These are phyloP conservation scores for Taenaris catops DNA, from an alignment of 2,888 invertebrate genomes.

Conservation along the genomic window DNA sequence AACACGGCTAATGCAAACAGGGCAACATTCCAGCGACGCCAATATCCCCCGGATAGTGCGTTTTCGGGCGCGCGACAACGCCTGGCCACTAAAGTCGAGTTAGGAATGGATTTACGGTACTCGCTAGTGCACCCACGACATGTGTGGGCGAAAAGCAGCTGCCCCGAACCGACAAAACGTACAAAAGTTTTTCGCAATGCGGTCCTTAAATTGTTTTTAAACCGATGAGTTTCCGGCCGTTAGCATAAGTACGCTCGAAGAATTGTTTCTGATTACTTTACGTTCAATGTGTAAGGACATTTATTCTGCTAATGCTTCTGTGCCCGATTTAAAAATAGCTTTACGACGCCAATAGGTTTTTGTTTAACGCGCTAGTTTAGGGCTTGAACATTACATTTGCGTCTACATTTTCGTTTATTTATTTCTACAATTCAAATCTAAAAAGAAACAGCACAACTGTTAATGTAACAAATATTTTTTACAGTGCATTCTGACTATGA, in stretches of 20 bases:
- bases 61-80: conserved; percentile 37
- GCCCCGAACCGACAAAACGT: conserved; percentile 29
- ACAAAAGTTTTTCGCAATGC: conserved; percentile 69
- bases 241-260: conserved; percentile 20
- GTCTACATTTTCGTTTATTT: no score
- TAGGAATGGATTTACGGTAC: conserved; percentile 69
- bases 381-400: no score
- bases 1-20: conserved; percentile 30
- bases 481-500: no score
- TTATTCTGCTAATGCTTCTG: conserved; percentile 4
- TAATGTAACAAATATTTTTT: no score
- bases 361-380: no score
- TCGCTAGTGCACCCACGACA: conserved; percentile 46
- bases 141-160: conserved; percentile 47
- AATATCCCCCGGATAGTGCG: conserved; percentile 44
- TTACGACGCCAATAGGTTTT: background rate
- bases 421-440: no score
- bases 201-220: conserved; percentile 51
- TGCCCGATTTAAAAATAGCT: conserved; percentile 2
- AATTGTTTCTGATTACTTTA: conserved; percentile 7
- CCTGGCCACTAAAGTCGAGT: conserved; percentile 54
- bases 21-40: conserved; percentile 29
- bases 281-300: conserved; percentile 5
- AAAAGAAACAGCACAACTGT: no score
- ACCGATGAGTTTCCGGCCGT: conserved; percentile 21